Evolutionary conservation across 2,113 vertebrate species (phyloP), one percentile per base, ranked within the genome.

Genomic region (Lontra canadensis): DNA sequence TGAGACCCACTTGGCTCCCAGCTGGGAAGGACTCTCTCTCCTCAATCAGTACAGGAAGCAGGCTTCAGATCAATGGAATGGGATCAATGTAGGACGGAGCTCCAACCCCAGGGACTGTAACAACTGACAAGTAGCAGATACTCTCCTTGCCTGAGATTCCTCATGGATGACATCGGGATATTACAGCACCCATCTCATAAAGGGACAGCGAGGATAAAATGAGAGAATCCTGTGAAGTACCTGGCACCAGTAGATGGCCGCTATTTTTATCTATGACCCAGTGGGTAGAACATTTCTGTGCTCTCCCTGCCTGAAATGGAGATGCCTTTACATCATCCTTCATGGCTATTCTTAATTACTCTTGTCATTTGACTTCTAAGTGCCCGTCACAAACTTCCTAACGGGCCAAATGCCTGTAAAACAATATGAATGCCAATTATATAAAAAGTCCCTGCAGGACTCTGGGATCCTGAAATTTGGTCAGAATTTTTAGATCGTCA

Each of bases 201-300:
- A 26, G 78, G 80, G 92, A 67, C 94, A 7, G 73, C 55, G 74
- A 92, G 74, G 76, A 79, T 59, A 81, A 29, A 79, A 29, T 92
- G 85, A 97, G 80, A 88, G 78, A 89, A 88, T 85, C 74, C 34
- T 85, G 78, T 90, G 90, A 97, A 97, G 92, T 95, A 85, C 93
- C 96, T 97, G 93, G 93, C 96, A 97, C 57, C 63, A 21, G 57
- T 34, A 23, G 29, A 71, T 36, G 49, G 78, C 10, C 55, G 88
- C 91, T 97, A 94, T 97, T 98, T 97, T 97, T 96, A 95, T 93
- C 95, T 39, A 74, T 92, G 93, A 95, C 73, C 93, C 86, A 95
- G 71, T n/a, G 95, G 93, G 89, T 85, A 90, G 94, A 96, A 57
- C 61, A 82, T 84, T 92, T 89, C 90, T 96, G 88, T 31, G 88